phyloP scores from a whole-genome alignment of 2,113 vertebrate genomes.

The Elephas maximus region DNA sequence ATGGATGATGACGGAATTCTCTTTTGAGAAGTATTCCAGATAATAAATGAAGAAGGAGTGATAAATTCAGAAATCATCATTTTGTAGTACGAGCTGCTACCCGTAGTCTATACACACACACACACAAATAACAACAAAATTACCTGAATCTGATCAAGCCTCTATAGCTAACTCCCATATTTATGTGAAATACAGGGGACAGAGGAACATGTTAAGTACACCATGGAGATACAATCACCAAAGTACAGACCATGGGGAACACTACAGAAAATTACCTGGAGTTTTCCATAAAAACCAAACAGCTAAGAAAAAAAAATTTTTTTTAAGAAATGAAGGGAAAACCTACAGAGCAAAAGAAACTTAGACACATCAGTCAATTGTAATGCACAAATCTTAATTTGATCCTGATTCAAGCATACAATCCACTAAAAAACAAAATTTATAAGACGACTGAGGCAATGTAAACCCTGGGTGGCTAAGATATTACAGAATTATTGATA shows the following conservation, averaged over 20 bases:
- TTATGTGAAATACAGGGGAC: background rate
- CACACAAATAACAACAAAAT: background rate
- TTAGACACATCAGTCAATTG: background rate
- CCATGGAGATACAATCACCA: background rate
- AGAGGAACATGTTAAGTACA: background rate
- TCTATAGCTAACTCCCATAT: background rate
- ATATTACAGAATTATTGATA: background rate
- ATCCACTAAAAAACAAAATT: background rate
- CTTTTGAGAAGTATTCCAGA: background rate
- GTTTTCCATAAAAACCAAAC: constrained; percentile 28
- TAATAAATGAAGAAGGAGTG: background rate
- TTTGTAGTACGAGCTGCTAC: background rate
- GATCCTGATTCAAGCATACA: background rate
- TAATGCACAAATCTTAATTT: background rate
- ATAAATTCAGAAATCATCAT: constrained; percentile 8
- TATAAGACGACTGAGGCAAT: background rate
- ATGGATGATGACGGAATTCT: background rate
- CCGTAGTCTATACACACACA: background rate
- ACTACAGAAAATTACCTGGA: background rate
- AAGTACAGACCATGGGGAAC: background rate
- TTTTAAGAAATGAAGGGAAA: background rate
- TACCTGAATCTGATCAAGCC: background rate
- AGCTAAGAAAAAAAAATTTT: background rate
- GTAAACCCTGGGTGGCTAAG: constrained; percentile 4
- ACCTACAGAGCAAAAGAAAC: background rate